phyloP scores from a whole-genome alignment of 1,140 invertebrate genomes.

The Helicorthomorpha holstii region DNA sequence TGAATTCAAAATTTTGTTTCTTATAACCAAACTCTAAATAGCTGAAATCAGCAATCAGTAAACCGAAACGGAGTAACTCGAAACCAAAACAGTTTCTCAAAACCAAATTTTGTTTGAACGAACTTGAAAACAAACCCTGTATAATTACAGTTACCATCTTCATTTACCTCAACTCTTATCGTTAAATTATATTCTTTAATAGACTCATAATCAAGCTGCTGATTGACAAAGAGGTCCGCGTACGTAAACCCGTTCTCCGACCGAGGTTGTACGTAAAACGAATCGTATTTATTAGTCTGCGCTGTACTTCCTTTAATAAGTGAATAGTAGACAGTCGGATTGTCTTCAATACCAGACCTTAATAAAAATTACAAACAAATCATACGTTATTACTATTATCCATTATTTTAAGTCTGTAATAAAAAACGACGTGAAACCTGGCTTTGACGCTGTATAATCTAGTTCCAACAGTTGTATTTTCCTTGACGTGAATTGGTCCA shows the following conservation, averaged over 20 bases:
- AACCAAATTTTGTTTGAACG: too few relatives aligned
- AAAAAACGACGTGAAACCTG: conserved; percentile 50
- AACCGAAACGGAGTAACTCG: too few relatives aligned
- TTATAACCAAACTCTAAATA: too few relatives aligned
- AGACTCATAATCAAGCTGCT: conserved; percentile 83
- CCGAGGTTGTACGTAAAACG: conserved; percentile 85
- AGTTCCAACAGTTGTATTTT: conserved; percentile 88
- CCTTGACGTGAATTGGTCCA: conserved; percentile 90
- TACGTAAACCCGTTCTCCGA: conserved; percentile 75
- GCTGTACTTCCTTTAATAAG: conserved; percentile 86
- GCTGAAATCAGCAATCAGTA: too few relatives aligned
- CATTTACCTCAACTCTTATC: conserved; percentile 76
- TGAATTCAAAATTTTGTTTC: too few relatives aligned
- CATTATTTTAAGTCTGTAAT: neutral
- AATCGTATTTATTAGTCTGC: conserved; percentile 88
- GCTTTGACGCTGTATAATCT: conserved; percentile 94
- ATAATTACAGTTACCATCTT: too few relatives aligned
- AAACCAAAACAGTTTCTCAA: too few relatives aligned
- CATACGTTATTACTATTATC: neutral
- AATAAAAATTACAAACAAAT: conserved; percentile 21
- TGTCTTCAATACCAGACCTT: conserved; percentile 88
- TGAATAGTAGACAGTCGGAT: conserved; percentile 84
- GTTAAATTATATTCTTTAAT: conserved; percentile 93
- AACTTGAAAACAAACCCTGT: too few relatives aligned
- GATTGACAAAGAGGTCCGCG: conserved; percentile 79